Evolutionary conservation across 2,113 vertebrate species (phyloP).

Genomic region (Argyrosomus japonicus): DNA sequence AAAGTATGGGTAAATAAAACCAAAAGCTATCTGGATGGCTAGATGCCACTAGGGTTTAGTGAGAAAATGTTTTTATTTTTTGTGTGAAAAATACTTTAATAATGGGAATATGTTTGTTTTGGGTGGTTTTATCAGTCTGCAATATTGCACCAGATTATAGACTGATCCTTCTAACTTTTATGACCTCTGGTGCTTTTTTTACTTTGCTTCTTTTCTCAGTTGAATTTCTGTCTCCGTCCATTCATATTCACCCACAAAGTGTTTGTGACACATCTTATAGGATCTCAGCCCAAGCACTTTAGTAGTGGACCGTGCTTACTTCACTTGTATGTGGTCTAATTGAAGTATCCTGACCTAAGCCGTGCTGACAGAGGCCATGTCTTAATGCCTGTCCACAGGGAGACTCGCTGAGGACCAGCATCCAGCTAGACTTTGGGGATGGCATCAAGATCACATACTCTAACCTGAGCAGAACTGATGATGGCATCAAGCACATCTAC

Average conservation of each 20-base stretch:
- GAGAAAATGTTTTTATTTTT: neutral
- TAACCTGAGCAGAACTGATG: slow-evolving; percentile 93
- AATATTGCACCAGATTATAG: slow-evolving; percentile 21
- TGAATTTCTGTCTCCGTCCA: slow-evolving; percentile 59
- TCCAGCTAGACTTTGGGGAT: slow-evolving; percentile 96
- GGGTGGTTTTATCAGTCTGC: slow-evolving; percentile 11
- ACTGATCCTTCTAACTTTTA: slow-evolving; percentile 3
- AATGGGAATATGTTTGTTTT: slow-evolving; percentile 3
- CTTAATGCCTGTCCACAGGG: slow-evolving; percentile 82
- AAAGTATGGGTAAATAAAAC: slow-evolving; percentile 15
- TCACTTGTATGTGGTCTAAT: slow-evolving; percentile 41
- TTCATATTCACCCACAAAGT: slow-evolving; percentile 50
- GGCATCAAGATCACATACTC: slow-evolving; percentile 94
- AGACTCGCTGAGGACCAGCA: slow-evolving; percentile 91
- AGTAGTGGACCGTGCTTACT: slow-evolving; percentile 40
- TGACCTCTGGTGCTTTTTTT: slow-evolving; percentile 9
- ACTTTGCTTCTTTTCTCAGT: slow-evolving; percentile 46
- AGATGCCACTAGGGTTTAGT: neutral
- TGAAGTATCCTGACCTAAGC: slow-evolving; percentile 63
- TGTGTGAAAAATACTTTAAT: slow-evolving; percentile 7
- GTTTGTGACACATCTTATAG: slow-evolving; percentile 60
- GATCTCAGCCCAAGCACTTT: slow-evolving; percentile 62
- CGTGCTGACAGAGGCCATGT: slow-evolving; percentile 73
- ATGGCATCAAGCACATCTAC: slow-evolving; percentile 92
- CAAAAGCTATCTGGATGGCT: neutral